These are phyloP conservation scores for Pseudanteris insignis DNA, from an alignment of 2,888 invertebrate genomes.

Conservation along the genomic window DNA sequence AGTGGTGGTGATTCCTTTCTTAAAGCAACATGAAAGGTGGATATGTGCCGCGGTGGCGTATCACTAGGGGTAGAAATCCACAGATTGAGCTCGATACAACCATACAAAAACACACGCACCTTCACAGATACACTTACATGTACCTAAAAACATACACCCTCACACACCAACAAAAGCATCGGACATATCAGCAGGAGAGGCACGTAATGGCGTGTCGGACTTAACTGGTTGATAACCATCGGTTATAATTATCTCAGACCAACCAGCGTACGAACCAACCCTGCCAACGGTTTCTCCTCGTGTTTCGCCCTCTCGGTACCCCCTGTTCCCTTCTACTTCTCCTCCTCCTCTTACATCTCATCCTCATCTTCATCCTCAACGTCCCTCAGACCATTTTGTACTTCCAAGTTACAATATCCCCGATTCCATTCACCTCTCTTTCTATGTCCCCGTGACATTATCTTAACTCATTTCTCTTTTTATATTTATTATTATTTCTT, in stretches of 20 bases:
- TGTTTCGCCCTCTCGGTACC: neutral
- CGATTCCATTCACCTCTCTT: constrained; percentile 40
- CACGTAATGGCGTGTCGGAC: constrained; percentile 67
- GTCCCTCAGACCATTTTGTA: too few species aligned
- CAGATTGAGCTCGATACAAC: constrained; percentile 41
- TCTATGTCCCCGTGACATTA: constrained; percentile 41
- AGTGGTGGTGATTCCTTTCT: too few species aligned
- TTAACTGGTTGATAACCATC: constrained; percentile 67
- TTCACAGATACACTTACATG: too few species aligned
- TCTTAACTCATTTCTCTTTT: constrained; percentile 31
- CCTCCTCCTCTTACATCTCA: constrained; percentile 17
- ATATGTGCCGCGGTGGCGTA: too few species aligned
- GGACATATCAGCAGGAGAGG: constrained; percentile 57
- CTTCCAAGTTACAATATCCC: constrained; percentile 30
- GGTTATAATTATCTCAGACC: constrained; percentile 67
- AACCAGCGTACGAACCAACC: constrained; percentile 65
- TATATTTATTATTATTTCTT: constrained; percentile 40
- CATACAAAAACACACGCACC: constrained; percentile 45
- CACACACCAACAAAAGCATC: too few species aligned
- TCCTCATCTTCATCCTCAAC: too few species aligned
- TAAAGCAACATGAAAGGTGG: too few species aligned
- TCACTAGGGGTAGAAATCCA: constrained; percentile 47
- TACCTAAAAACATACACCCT: too few species aligned
- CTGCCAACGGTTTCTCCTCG: constrained; percentile 54
- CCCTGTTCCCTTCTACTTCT: neutral